Conservation (phyloP, 2,797 vertebrate genomes). For the Pseudochirops corinnae region DNA sequence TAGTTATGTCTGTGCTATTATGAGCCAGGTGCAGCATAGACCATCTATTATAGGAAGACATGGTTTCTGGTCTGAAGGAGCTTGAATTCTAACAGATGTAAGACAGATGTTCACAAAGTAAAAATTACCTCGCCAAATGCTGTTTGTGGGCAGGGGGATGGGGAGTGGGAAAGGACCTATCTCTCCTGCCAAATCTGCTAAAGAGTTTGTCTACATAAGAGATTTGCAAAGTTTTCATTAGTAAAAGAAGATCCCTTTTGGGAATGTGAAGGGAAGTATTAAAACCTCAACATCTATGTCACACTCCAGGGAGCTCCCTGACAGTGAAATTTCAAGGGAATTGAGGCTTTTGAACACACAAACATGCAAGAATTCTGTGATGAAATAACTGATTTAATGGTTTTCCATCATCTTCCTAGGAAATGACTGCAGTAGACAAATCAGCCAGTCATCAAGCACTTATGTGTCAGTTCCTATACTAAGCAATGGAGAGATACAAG, state of each 20-base stretch:
- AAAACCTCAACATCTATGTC: conserved; percentile 4
- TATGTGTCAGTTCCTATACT: neutral
- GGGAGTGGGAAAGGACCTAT: neutral
- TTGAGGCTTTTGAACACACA: conserved; percentile 34
- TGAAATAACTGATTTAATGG: neutral
- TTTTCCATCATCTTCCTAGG: conserved; percentile 10
- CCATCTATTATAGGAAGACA: neutral
- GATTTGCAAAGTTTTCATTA: conserved; percentile 38
- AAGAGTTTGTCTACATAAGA: conserved; percentile 16
- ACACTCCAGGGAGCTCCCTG: conserved; percentile 38
- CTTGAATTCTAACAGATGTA: conserved; percentile 54
- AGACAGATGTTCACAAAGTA: conserved; percentile 67
- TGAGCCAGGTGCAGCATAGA: conserved; percentile 12
- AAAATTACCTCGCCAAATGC: conserved; percentile 45
- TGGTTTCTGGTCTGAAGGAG: conserved; percentile 8
- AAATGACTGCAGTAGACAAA: neutral
- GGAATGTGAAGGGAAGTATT: conserved; percentile 5
- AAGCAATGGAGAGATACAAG: neutral
- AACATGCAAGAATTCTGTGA: conserved; percentile 4
- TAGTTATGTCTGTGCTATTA: neutral
- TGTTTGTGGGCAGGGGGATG: neutral
- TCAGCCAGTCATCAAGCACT: neutral
- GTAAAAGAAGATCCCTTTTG: neutral
- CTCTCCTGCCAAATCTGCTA: conserved; percentile 45
- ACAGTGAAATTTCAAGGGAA: neutral